Conservation (phyloP, 1,140 invertebrate species). For the Rhyacophila brunnea region DNA sequence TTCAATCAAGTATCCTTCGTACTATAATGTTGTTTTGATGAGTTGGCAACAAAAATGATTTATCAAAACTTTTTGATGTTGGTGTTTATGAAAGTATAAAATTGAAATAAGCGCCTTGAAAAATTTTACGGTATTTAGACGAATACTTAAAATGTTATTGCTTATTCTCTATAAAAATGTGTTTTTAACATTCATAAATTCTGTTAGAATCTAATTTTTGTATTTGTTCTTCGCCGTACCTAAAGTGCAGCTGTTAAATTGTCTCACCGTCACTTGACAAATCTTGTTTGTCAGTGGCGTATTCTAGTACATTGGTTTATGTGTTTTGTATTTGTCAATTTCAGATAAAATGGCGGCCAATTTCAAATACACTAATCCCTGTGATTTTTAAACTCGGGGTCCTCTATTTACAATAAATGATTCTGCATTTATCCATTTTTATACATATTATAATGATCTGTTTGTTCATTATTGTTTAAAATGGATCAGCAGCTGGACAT, state of each 20-base stretch:
- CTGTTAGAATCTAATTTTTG: too few species aligned
- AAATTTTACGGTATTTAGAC: slow-evolving; percentile 15
- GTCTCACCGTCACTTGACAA: not conserved
- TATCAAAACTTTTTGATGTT: slow-evolving; percentile 20
- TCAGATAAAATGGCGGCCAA: slow-evolving; percentile 30
- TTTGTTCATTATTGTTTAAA: slow-evolving; percentile 14
- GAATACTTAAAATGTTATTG: slow-evolving; percentile 10
- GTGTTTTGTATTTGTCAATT: slow-evolving; percentile 27
- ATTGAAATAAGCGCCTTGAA: slow-evolving; percentile 30
- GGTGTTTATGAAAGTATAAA: slow-evolving; percentile 15
- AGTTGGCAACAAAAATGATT: not conserved
- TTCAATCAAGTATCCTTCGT: too few species aligned
- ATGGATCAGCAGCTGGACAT: slow-evolving; percentile 51
- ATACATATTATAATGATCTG: too few species aligned
- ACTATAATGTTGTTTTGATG: too few species aligned
- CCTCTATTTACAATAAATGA: too few species aligned
- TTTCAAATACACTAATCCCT: slow-evolving; percentile 17
- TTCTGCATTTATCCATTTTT: too few species aligned
- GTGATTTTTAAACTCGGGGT: too few species aligned
- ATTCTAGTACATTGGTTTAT: slow-evolving; percentile 25
- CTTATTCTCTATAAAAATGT: slow-evolving; percentile 1
- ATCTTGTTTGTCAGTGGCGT: slow-evolving; percentile 22
- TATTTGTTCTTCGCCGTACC: too few species aligned
- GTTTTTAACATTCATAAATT: not conserved
- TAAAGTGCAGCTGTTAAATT: too few species aligned